These are phyloP conservation scores for Oxyura jamaicensis DNA, from an alignment of 2,113 vertebrate species.

Conservation along the genomic window DNA sequence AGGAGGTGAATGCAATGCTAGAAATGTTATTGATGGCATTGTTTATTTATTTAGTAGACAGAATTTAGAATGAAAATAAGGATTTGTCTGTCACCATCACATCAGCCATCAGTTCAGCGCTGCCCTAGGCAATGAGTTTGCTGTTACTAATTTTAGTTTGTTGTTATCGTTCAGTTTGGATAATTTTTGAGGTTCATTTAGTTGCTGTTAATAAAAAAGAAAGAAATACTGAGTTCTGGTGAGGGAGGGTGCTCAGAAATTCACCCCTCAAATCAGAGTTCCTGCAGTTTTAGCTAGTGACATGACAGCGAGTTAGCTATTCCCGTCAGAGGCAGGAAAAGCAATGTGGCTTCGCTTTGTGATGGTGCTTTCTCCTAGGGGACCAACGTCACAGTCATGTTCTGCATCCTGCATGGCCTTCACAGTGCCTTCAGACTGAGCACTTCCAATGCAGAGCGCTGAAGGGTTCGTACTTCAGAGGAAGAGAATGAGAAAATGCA, in stretches of 20 bases:
- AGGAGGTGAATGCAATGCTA: conserved; percentile 26
- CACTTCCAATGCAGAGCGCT: not conserved
- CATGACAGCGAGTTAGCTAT: not conserved
- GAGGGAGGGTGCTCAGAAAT: not conserved
- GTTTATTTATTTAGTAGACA: conserved; percentile 69
- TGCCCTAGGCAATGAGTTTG: conserved; percentile 62
- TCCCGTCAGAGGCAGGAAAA: not conserved
- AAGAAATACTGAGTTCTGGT: conserved; percentile 16
- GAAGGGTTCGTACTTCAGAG: not conserved
- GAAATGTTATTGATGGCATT: conserved; percentile 56
- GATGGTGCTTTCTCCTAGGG: conserved; percentile 18
- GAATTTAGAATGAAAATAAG: conserved; percentile 67
- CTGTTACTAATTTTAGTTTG: conserved; percentile 69
- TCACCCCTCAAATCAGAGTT: not conserved
- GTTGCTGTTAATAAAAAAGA: conserved; percentile 44
- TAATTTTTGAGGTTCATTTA: conserved; percentile 69
- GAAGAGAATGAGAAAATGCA: not conserved
- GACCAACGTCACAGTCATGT: not conserved
- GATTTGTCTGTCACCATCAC: conserved; percentile 72
- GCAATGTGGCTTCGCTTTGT: not conserved
- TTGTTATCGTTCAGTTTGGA: conserved; percentile 57
- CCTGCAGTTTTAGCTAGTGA: not conserved
- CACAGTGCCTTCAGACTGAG: not conserved
- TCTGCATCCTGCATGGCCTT: not conserved
- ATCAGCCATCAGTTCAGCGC: conserved; percentile 37